Evolutionary conservation across 2,888 invertebrate species (phyloP), one percentile per base, ranked within the genome.

Genomic region (Sturmia bella): DNA sequence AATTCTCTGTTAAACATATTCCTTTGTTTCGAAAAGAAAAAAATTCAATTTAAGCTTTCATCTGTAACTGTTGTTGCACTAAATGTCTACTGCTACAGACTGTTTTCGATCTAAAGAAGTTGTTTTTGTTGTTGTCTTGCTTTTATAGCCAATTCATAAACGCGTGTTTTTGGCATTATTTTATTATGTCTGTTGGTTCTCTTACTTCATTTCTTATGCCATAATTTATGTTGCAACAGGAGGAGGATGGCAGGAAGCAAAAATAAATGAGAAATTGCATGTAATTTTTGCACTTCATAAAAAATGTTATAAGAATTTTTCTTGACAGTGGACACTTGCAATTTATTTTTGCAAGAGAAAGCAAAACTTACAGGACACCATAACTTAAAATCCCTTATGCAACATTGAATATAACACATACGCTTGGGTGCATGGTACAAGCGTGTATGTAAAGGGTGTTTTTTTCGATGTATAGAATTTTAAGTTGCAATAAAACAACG

Each of bases 281-380:
- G 66, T 86, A 86, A 13, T 87, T 89, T 89, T 89, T 89, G 87
- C 89, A 89, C 89, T 87, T 89, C 89, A 87, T 89, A 89, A 89
- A 89, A 88, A 85, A 86, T 83, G 21, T 13, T 74, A 56, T 27
- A 48, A 19, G 37, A 69, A 56, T 63, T 66, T 72, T 19, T 19
- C 37, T 1, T 61, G 56, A 56, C 24, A 37, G 24, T 59, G 32
- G 37, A 70, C 13, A 70, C 61, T 63, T 80, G 41, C 50, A 68
- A 80, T 74, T 74, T 69, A 63, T 69, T 50, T 69, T 11, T 6
- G 0, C 39, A 72, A 39, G 24, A 24, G 32, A 56, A 56, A 19
- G 13, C 32, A 37, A 54, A 52, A 52, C 50, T 50, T 5, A 54
- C 56, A 43, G 61, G 80, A 75, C 70, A 66, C 59, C 61, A 76